These are phyloP conservation scores for Thymelicus sylvestris DNA, from an alignment of 2,888 invertebrate species.

Conservation along the genomic window DNA sequence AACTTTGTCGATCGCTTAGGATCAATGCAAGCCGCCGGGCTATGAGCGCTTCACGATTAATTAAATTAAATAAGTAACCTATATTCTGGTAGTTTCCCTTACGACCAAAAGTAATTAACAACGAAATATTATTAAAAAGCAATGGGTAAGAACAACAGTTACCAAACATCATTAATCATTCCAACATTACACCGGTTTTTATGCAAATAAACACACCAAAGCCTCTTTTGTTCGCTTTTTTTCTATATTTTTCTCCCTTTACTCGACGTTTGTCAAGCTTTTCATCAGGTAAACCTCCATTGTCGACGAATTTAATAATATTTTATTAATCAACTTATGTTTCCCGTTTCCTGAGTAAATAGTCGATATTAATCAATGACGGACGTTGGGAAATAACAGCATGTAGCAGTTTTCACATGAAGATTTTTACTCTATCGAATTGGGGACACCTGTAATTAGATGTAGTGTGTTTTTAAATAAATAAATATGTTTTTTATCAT, in stretches of 20 bases:
- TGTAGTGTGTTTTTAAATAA: too few species aligned
- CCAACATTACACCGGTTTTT: constrained; percentile 21
- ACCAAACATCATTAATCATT: constrained; percentile 22
- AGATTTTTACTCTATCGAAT: too few species aligned
- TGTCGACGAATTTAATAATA: neutral
- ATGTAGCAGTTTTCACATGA: too few species aligned
- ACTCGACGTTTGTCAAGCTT: constrained; percentile 8
- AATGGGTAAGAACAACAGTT: constrained; percentile 19
- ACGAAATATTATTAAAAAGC: constrained; percentile 12
- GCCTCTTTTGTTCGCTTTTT: constrained; percentile 9
- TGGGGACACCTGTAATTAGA: too few species aligned
- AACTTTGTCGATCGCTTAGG: too few species aligned
- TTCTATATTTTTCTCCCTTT: neutral
- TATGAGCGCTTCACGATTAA: too few species aligned
- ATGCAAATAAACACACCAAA: constrained; percentile 21
- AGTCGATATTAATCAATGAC: neutral
- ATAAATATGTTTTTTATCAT: too few species aligned
- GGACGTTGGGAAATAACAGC: too few species aligned
- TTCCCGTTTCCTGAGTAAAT: neutral
- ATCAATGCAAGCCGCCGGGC: too few species aligned
- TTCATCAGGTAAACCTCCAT: constrained; percentile 6
- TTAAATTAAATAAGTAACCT: neutral
- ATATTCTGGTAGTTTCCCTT: neutral
- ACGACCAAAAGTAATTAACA: constrained; percentile 11
- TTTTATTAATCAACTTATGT: neutral